A percentile compares a stretch with the other conserved stretches of the same genome.
Conservation (phyloP, 2,888 invertebrate genomes). For the Antheraea assamensis region DNA sequence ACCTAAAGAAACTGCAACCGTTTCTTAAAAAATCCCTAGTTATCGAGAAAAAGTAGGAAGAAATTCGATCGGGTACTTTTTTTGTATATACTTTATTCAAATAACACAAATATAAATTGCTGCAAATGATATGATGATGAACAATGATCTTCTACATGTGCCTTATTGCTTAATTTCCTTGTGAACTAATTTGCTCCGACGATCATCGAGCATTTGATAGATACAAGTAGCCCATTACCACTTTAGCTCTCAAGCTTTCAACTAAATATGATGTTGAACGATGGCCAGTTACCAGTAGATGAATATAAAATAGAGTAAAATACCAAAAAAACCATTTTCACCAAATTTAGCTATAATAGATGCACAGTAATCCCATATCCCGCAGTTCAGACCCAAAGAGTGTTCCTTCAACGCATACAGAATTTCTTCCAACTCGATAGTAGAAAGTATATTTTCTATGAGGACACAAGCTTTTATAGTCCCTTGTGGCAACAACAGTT, state of each 20-base stretch:
- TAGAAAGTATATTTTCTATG: constrained; percentile 86
- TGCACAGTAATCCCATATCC: constrained; percentile 88
- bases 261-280: background rate
- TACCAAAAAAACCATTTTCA: constrained; percentile 40
- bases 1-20: no score
- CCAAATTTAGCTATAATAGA: constrained; percentile 86
- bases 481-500: constrained; percentile 80
- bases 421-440: constrained; percentile 87
- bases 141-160: background rate
- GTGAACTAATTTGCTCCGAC: background rate
- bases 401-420: constrained; percentile 85
- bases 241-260: background rate
- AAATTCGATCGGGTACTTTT: no score
- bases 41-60: no score
- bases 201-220: no score
- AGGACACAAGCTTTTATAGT: constrained; percentile 87
- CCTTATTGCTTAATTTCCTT: background rate
- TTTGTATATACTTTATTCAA: no score
- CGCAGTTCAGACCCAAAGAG: constrained; percentile 87
- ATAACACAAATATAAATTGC: no score
- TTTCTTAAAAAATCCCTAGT: no score
- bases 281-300: background rate
- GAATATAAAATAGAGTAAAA: background rate
- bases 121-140: no score
- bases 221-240: background rate